Base-by-base conservation (phyloP, 23 tunicate species). In the Trididemnum nubilum region DNA sequence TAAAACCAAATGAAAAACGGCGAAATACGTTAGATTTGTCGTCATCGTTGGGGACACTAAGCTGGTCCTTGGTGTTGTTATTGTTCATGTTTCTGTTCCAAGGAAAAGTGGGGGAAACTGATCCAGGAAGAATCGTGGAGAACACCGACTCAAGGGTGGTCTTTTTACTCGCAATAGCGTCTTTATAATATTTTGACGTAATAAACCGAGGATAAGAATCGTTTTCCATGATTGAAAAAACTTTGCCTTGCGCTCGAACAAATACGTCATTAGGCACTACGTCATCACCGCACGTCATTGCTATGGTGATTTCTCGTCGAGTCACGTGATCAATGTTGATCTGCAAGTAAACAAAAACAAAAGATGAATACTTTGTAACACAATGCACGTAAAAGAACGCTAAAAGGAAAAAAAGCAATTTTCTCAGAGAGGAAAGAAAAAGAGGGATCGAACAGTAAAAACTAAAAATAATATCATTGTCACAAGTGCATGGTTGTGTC, bases 151-250 rank as follows among this genome's bases (percentile, higher is more conserved):
- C 84, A n/a, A 85, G 51, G 21, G 84, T 25, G 52, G 33, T 69
- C 30, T 70, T 51, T 65, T 79, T 79, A 23, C 27, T 67, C 9
- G 80, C 7, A 80, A 21, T 15, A 0, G 78, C 84, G 51, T 78
- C 81, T 64, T 81, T 89, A 79, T 78, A 91, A 67, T 33, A 59
- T 32, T 33, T 57, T 2, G 97, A 91, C 1, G 51, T 83, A 0
- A 85, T 26, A 57, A 91, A 91, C 3, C 97, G 82, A 4, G 90
- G 86, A 67, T 35, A 85, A 28, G 97, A 85, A 81, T 91, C 97
- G 75, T 85, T 91, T 81, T 91, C 97, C 87, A 91, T 85, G 74
- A 91, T 91, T 69, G 72, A 2, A 71, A 85, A 91, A 39, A 91
- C 83, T 21, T 91, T 80, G 40, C 86, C 34, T 71, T 91, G 97